A percentile compares a stretch with the other conserved stretches of the same genome.
Evolutionary conservation across 2,797 vertebrate species (phyloP).

Genomic region (Oryzias sinensis): DNA sequence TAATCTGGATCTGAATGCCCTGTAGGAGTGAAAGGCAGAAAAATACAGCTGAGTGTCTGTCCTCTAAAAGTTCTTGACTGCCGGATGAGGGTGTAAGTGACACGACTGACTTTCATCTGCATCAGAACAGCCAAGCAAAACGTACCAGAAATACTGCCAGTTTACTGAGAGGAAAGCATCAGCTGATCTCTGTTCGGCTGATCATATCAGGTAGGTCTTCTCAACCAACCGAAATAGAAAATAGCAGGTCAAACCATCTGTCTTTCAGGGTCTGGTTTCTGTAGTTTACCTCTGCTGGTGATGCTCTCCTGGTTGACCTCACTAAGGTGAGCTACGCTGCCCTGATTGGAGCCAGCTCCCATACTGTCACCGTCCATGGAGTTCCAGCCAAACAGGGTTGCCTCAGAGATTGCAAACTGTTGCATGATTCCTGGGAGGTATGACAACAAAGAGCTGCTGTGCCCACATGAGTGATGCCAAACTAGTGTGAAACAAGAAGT

Average conservation of each 20-base stretch:
- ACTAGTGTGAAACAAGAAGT: too few species aligned
- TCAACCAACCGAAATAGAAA: too few species aligned
- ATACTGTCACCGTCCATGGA: constrained; percentile 94
- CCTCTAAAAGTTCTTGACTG: constrained; percentile 56
- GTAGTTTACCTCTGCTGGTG: constrained; percentile 79
- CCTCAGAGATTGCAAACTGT: constrained; percentile 97
- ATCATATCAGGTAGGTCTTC: accelerated
- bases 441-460: neutral
- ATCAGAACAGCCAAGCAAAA: neutral
- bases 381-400: constrained; percentile 93
- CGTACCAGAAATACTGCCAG: too few species aligned
- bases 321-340: constrained; percentile 84
- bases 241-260: too few species aligned
- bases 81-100: constrained; percentile 8
- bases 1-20: constrained; percentile 33
- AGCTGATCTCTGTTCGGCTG: neutral
- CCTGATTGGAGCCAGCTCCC: constrained; percentile 90
- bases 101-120: too few species aligned
- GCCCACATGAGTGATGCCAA: too few species aligned
- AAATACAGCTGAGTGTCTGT: constrained; percentile 46
- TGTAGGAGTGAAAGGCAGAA: constrained; percentile 21
- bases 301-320: constrained; percentile 94
- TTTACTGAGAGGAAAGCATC: too few species aligned
- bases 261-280: neutral
- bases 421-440: constrained; percentile 86